Base-by-base conservation (phyloP, 2,797 vertebrate genomes). In the Crypturellus tataupa region DNA sequence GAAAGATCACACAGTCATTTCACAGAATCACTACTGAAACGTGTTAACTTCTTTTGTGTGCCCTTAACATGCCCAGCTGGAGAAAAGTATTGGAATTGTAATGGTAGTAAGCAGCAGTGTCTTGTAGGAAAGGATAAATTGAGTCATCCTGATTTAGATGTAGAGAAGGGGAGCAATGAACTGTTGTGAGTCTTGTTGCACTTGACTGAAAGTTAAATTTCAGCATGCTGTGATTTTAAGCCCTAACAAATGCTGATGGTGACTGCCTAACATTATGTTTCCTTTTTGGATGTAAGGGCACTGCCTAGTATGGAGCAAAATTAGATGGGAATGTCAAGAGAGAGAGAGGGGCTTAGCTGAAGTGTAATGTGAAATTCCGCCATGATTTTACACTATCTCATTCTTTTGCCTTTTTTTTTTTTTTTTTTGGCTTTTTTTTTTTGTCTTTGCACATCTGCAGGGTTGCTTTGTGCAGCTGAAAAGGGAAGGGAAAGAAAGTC, bases 51-150 rank as follows among this genome's bases (percentile, higher is more conserved):
- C 62, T 87, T 84, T 51, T 95, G 56, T 15, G 23, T 37, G 62
- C 77, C 90, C 89, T 91, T 51, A 60, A 81, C 63, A 70, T 20
- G 63, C 67, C 63, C 87, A 94, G 67, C 77, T 95, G 89, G 85
- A 82, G 53, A 72, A 19, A 64, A 82, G 64, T n/a, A 70, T 5
- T 79, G 68, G 47, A 71, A 77, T 56, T 70, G 63, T 65, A 62
- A 84, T 53, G n/a, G 51, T 81, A 80, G 49, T 59, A 67, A 84
- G 31, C 2, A 14, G 44, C 70, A 35, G 37, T 71, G 47, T 59
- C 64, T 73, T 60, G 37, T 92, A 81, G 72, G 73, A 79, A 93
- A 94, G 87, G 55, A 81, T 17, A 62, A 70, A 81, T 60, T 49
- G 62, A 75, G 49, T 79, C 70, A 49, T 73, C 31, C 39, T 77